Percentiles rank a stretch among this genome's conserved stretches.
phyloP scores from a whole-genome alignment of 2,888 invertebrate species.

The Drosophila vallismaia region DNA sequence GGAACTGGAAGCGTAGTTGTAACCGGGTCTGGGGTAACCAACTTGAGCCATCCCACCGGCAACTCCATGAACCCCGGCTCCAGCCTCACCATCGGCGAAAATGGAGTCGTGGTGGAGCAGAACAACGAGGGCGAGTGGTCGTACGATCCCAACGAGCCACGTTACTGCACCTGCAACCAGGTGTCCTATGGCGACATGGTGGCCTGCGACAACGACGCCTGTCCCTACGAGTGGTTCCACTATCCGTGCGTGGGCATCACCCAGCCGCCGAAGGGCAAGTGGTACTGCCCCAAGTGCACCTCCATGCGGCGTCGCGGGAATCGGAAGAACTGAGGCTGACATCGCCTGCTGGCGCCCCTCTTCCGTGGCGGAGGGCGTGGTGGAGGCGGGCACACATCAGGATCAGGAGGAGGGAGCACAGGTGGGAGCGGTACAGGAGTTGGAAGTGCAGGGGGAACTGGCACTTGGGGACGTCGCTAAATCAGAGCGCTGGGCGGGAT shows the following conservation, averaged over 20 bases:
- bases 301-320: slow-evolving; percentile 93
- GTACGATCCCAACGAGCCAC: slow-evolving; percentile 97
- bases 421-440: neutral
- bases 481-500: neutral
- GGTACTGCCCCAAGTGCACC: slow-evolving; percentile 99
- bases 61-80: slow-evolving; percentile 71
- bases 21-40: slow-evolving; percentile 31
- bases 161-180: slow-evolving; percentile 98
- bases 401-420: neutral
- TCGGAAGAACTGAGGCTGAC: slow-evolving; percentile 88
- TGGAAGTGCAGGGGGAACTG: neutral
- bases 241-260: slow-evolving; percentile 98
- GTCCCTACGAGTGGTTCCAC: slow-evolving; percentile 99
- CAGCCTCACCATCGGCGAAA: slow-evolving; percentile 74
- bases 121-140: slow-evolving; percentile 92
- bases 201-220: slow-evolving; percentile 98
- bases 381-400: slow-evolving; percentile 1
- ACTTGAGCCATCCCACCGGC: slow-evolving; percentile 54
- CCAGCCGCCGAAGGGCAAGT: slow-evolving; percentile 98
- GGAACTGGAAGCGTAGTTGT: slow-evolving; percentile 11
- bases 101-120: slow-evolving; percentile 82
- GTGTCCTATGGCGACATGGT: slow-evolving; percentile 99
- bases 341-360: slow-evolving; percentile 22
- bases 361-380: slow-evolving; percentile 21
- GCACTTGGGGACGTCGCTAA: slow-evolving; percentile 14